Percentiles rank a stretch among this genome's conserved stretches.
Conservation (phyloP, 2,113 vertebrate genomes). For the Catagonus wagneri region DNA sequence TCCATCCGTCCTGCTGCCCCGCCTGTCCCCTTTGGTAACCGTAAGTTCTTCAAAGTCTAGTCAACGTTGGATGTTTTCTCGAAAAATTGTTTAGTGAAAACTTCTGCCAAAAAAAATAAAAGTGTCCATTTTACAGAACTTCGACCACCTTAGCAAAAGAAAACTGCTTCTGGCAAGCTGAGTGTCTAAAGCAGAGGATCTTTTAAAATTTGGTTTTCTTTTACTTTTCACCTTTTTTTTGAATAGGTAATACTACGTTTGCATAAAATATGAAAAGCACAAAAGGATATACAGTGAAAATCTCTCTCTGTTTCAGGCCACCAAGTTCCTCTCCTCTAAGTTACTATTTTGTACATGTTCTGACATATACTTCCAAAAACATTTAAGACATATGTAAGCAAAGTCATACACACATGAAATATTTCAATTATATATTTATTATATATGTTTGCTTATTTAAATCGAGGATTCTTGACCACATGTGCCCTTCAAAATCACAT, state of each 20-base stretch:
- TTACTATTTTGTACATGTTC: neutral
- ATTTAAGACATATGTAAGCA: neutral
- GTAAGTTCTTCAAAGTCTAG: neutral
- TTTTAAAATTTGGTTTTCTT: constrained; percentile 1
- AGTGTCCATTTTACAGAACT: neutral
- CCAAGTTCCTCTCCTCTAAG: neutral
- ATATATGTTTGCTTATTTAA: neutral
- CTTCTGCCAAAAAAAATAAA: neutral
- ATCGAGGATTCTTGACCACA: neutral
- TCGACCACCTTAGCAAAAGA: neutral
- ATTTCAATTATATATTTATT: neutral
- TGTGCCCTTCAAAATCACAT: neutral
- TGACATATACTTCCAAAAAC: neutral
- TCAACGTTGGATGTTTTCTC: neutral
- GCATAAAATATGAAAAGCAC: neutral
- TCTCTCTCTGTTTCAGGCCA: neutral
- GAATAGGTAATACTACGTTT: neutral
- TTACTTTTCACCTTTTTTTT: neutral
- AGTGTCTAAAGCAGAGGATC: neutral
- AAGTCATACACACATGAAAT: neutral
- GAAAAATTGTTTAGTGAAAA: constrained; percentile 18
- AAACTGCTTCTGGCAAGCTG: neutral
- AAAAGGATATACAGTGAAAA: neutral
- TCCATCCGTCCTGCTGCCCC: too few species aligned
- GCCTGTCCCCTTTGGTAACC: too few species aligned